phyloP scores from a whole-genome alignment of 2,797 vertebrate species.

The Aplochiton taeniatus region DNA sequence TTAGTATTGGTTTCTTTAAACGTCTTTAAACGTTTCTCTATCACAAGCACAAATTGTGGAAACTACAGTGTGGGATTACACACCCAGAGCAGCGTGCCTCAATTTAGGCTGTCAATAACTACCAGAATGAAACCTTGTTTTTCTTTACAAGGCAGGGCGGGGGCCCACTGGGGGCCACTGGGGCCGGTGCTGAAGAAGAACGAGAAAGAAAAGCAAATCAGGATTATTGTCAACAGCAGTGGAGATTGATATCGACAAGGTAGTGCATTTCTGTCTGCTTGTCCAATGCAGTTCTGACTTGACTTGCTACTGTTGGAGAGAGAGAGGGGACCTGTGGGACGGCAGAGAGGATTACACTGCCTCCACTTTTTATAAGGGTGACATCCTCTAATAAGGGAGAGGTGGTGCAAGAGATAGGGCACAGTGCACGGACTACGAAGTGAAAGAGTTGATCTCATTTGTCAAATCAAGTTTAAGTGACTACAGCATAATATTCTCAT shows the following conservation, averaged over 20 bases:
- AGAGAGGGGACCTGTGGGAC: conserved; percentile 51
- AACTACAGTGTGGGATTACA: neutral
- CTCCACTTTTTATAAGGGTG: conserved; percentile 63
- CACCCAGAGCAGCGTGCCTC: conserved; percentile 20
- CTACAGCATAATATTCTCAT: neutral
- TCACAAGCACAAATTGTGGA: neutral
- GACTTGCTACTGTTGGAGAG: conserved; percentile 60
- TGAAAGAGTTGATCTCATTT: neutral
- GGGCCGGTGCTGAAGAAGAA: conserved; percentile 44
- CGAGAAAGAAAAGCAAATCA: conserved; percentile 67
- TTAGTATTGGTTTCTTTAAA: too few relatives aligned
- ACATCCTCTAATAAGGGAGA: conserved; percentile 49
- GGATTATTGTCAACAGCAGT: conserved; percentile 70
- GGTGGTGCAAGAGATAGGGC: conserved; percentile 15
- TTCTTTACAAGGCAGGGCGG: conserved; percentile 49
- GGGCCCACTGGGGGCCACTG: conserved; percentile 31
- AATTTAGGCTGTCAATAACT: conserved; percentile 57
- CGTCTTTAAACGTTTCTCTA: too few relatives aligned
- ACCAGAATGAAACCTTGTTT: conserved; percentile 64
- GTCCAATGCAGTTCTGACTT: conserved; percentile 58
- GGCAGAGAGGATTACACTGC: conserved; percentile 62
- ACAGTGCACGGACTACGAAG: neutral
- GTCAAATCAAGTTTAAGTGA: neutral
- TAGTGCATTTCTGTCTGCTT: conserved; percentile 72
- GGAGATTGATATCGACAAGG: conserved; percentile 72